These are phyloP conservation scores for Cataglyphis livida DNA, from an alignment of 2,888 invertebrate genomes.

Conservation along the genomic window DNA sequence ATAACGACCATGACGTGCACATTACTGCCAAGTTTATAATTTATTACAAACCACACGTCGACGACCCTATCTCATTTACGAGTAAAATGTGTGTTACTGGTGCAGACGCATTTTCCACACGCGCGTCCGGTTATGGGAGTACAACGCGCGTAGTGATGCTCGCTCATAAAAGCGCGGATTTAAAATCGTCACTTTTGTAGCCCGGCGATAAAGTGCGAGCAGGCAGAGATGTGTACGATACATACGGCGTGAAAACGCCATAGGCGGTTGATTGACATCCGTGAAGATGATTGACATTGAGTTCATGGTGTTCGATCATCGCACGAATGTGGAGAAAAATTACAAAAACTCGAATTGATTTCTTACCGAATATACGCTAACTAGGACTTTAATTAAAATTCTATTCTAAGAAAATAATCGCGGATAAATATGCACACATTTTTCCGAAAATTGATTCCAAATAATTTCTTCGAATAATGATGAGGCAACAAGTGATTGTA, in stretches of 20 bases:
- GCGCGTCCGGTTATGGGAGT: background rate
- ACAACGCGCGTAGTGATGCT: background rate
- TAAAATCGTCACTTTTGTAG: conserved; percentile 25
- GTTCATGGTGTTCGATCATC: background rate
- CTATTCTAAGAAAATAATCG: background rate
- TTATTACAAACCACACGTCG: conserved; percentile 31
- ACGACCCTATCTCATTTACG: conserved; percentile 15
- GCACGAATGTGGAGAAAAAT: background rate
- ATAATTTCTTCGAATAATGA: background rate
- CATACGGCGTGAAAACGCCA: background rate
- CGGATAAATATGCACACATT: background rate
- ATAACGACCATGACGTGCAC: conserved; percentile 19
- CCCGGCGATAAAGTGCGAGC: conserved; percentile 16
- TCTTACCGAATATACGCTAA: background rate
- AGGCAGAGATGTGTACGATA: background rate
- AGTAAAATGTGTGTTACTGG: conserved; percentile 12
- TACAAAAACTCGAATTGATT: conserved; percentile 15
- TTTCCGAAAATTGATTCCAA: background rate
- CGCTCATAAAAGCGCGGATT: conserved; percentile 28
- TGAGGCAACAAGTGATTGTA: conserved; percentile 1
- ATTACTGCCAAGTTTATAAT: conserved; percentile 32
- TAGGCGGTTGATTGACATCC: conserved; percentile 18
- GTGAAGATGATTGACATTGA: conserved; percentile 17
- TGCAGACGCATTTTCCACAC: background rate
- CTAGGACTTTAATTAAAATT: background rate